Base-by-base conservation (phyloP, 1,140 invertebrate genomes). In the Sminthurinus signatus region DNA sequence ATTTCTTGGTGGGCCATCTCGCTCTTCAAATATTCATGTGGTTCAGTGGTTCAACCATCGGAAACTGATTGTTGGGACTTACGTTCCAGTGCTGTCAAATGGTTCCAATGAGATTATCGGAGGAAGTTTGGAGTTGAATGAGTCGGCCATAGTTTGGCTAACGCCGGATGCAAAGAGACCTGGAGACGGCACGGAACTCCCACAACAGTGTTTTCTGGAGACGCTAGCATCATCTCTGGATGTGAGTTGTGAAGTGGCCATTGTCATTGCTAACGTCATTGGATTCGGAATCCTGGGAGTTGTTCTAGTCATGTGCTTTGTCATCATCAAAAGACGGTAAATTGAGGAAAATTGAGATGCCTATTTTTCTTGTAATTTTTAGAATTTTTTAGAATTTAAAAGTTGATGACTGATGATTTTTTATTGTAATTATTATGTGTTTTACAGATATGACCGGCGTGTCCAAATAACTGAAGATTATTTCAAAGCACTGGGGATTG, bases 401-500 rank as follows among this genome's bases (percentile, higher is more conserved):
- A n/a, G n/a, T n/a, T n/a, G n/a, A n/a, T n/a, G n/a, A n/a, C n/a
- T n/a, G n/a, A n/a, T n/a, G n/a, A n/a, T n/a, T n/a, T n/a, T n/a
- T n/a, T n/a, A n/a, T n/a, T n/a, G n/a, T n/a, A n/a, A n/a, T n/a
- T n/a, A n/a, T n/a, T n/a, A n/a, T n/a, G n/a, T n/a, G n/a, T n/a
- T n/a, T n/a, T 46, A 10, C 70, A 84, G 85, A 29, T 89, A 89
- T 71, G 87, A 89, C 64, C 79, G 81, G 21, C 88, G 87, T 73
- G 83, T 89, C 5, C 73, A 75, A 42, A 74, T 78, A 14, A 88
- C 87, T 0, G 82, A 87, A 62, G 81, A 86, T 56, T 83, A 86
- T 46, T 86, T 91, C 79, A 82, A 85, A 68, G 84, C 85, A 54
- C 80, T 89, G 25, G 85, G 88, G 2, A 76, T 86, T 17, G 82